Base-by-base conservation (phyloP, 2,888 invertebrate species). In the Lasioglossum calceatum region DNA sequence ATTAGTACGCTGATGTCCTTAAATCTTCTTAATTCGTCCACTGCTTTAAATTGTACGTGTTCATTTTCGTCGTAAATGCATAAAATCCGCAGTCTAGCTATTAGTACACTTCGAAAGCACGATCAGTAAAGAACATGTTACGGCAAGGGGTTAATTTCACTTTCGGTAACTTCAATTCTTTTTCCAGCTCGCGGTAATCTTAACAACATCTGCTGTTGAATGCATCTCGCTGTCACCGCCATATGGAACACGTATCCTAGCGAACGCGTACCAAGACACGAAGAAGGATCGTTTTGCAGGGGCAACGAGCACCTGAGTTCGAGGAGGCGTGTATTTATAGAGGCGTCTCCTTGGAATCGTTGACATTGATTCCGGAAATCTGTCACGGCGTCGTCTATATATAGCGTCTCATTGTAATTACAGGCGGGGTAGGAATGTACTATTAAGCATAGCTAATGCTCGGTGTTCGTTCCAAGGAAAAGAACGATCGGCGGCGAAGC, bases 321-420 rank as follows among this genome's bases (percentile, higher is more conserved):
- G 67, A 32, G 39, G 70, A 71, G 77, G 81, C 44, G 61, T 16
- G 61, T 87, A 90, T 81, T 88, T 88, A 82, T 90, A 88, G 86
- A 86, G 50, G 39, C 74, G 54, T 79, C 82, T 84, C 84, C 88
- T 90, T 82, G 86, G 81, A 90, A 88, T 72, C 85, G 84, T 90
- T 89, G 87, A 90, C 90, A 90, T 87, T 88, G 87, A 87, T 88
- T 87, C 86, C 78, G 82, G 81, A 86, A 91, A 90, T 87, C 81
- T 87, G 80, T 86, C 86, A 82, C 80, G 75, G 39, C 27, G 61
- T 44, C 32, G 50, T 71, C 79, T 90, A 90, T 90, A 85, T 89
- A 90, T 91, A 91, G 89, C 84, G 79, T 47, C 82, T 77, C 87
- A 90, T 90, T 84, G 84, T 85, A 84, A 90, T 88, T 90, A 79